phyloP scores from a whole-genome alignment of 2,113 vertebrate genomes.

The Clarias batrachus region DNA sequence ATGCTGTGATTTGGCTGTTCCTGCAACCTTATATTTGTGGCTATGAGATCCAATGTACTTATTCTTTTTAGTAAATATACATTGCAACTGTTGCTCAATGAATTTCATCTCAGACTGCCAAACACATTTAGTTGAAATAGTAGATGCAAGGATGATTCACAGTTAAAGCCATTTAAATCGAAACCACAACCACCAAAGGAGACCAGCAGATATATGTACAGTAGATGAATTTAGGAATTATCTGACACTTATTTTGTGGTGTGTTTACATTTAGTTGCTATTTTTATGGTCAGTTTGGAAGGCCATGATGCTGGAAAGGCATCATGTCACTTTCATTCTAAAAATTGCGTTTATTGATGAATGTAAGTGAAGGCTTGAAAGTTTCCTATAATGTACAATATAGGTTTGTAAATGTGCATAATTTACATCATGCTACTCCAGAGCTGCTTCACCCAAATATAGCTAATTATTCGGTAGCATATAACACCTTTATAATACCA shows the following conservation, averaged over 20 bases:
- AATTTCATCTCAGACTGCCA: neutral
- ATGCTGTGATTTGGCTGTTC: neutral
- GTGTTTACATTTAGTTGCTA: neutral
- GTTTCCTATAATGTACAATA: neutral
- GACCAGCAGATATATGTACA: neutral
- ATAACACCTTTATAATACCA: neutral
- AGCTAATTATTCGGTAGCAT: neutral
- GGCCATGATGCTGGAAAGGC: neutral
- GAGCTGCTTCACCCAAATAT: neutral
- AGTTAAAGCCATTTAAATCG: neutral
- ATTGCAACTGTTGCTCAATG: neutral
- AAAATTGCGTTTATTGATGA: neutral
- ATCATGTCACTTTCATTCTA: neutral
- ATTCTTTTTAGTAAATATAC: neutral
- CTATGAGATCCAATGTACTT: neutral
- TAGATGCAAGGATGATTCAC: neutral
- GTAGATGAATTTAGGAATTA: neutral
- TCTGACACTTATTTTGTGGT: neutral
- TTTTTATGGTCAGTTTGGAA: neutral
- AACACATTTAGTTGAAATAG: neutral
- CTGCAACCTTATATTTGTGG: neutral
- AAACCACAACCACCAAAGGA: neutral
- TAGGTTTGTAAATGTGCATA: neutral
- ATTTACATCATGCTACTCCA: neutral
- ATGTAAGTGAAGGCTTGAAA: neutral